Conservation (phyloP, 2,113 vertebrate genomes). For the Cariama cristata region DNA sequence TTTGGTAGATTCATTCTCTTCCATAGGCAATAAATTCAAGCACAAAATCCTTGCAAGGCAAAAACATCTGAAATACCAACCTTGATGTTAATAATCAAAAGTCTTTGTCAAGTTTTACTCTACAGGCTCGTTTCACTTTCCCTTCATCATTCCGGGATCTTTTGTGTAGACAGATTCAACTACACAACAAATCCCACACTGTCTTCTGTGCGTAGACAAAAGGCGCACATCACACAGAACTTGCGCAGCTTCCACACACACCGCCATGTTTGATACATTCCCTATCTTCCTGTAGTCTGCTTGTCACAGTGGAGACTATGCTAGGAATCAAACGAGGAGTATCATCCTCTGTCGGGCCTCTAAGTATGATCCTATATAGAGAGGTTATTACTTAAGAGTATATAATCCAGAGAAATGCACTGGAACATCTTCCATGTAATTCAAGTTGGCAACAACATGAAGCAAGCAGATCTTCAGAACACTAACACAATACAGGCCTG, state of each 20-base stretch:
- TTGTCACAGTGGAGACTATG: background rate
- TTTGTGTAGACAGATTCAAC: background rate
- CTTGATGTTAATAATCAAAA: background rate
- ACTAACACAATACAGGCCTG: background rate
- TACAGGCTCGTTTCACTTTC: background rate
- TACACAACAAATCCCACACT: background rate
- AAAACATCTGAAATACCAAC: background rate
- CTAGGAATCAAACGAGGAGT: rapidly evolving
- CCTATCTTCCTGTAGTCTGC: background rate
- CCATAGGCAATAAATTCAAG: background rate
- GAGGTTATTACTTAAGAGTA: background rate
- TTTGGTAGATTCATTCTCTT: background rate
- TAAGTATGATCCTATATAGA: background rate
- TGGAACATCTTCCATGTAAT: background rate
- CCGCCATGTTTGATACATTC: background rate
- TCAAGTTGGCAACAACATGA: background rate
- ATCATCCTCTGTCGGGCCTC: rapidly evolving
- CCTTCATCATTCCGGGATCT: background rate
- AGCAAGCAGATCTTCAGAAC: background rate
- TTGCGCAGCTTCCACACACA: background rate
- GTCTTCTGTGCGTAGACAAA: rapidly evolving
- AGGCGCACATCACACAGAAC: rapidly evolving
- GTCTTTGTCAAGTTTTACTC: background rate
- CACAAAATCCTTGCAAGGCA: background rate
- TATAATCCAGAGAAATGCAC: background rate